A percentile compares a stretch with the other conserved stretches of the same genome.
Conservation (phyloP, 1,140 invertebrate species). For the Dreissena rostriformis region DNA sequence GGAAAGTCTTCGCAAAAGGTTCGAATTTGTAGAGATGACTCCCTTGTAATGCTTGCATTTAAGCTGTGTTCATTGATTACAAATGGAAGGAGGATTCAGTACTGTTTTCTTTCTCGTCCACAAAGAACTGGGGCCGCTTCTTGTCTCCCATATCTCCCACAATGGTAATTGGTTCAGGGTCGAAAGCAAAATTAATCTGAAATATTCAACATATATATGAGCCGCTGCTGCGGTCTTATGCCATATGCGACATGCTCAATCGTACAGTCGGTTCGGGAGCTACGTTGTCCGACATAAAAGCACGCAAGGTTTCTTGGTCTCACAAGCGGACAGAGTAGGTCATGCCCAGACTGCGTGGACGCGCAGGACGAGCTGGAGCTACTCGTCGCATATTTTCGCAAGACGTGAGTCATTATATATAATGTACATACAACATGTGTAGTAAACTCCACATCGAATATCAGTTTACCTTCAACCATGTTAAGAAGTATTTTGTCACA, state of each 20-base stretch:
- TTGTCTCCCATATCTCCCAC: conserved; percentile 14
- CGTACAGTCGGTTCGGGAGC: background rate
- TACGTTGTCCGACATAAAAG: background rate
- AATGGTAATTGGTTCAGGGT: conserved; percentile 6
- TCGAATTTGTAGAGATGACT: too few species aligned
- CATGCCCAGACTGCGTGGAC: background rate
- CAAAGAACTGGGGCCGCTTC: conserved; percentile 46
- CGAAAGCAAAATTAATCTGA: conserved; percentile 44
- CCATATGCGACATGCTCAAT: background rate
- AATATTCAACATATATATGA: background rate
- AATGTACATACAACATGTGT: too few species aligned
- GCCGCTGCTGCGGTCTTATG: too few species aligned
- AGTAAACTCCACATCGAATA: too few species aligned
- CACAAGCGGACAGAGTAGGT: too few species aligned
- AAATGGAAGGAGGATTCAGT: conserved; percentile 17
- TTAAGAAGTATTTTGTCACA: too few species aligned
- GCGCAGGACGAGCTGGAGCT: background rate
- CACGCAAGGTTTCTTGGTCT: background rate
- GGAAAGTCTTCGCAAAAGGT: too few species aligned
- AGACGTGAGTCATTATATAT: too few species aligned
- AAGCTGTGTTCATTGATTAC: background rate
- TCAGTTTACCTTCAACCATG: too few species aligned
- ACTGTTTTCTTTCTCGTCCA: conserved; percentile 34
- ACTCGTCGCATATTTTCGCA: background rate
- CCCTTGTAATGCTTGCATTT: too few species aligned